Percentiles rank a stretch among this genome's conserved stretches.
These are phyloP conservation scores for Atta texana DNA, from an alignment of 1,140 invertebrate genomes.

Conservation along the genomic window DNA sequence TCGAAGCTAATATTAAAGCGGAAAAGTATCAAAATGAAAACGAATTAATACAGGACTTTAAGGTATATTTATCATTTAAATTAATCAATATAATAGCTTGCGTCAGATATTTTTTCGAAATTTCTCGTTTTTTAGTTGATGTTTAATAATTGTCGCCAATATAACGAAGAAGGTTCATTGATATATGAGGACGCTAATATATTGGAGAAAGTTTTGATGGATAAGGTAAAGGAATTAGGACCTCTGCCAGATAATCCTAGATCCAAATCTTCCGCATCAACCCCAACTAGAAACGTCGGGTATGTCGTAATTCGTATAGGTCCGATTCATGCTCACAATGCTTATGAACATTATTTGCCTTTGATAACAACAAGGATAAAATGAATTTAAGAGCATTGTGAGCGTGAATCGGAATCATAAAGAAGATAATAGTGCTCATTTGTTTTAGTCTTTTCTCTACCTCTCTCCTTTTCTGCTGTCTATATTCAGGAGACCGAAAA, in stretches of 20 bases:
- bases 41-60: slow-evolving; percentile 90
- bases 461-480: not conserved
- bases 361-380: too few relatives aligned
- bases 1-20: slow-evolving; percentile 95
- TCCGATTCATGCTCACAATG: too few relatives aligned
- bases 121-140: slow-evolving; percentile 90
- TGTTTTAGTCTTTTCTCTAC: slow-evolving; percentile 49
- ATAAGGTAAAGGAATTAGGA: slow-evolving; percentile 93
- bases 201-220: slow-evolving; percentile 94
- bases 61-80: slow-evolving; percentile 81
- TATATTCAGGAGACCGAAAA: slow-evolving; percentile 84
- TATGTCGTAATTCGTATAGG: slow-evolving; percentile 60
- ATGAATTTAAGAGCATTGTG: too few relatives aligned
- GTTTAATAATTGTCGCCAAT: slow-evolving; percentile 98
- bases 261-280: slow-evolving; percentile 80
- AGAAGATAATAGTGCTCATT: slow-evolving; percentile 27
- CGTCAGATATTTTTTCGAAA: not conserved
- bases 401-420: not conserved
- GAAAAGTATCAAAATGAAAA: slow-evolving; percentile 89
- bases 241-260: slow-evolving; percentile 82
- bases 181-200: slow-evolving; percentile 98
- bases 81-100: not conserved
- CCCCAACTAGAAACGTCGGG: slow-evolving; percentile 83
- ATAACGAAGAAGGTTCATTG: slow-evolving; percentile 97
- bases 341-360: too few relatives aligned